Conservation (phyloP, 2,888 invertebrate genomes). For the Boloria euphrosyne region DNA sequence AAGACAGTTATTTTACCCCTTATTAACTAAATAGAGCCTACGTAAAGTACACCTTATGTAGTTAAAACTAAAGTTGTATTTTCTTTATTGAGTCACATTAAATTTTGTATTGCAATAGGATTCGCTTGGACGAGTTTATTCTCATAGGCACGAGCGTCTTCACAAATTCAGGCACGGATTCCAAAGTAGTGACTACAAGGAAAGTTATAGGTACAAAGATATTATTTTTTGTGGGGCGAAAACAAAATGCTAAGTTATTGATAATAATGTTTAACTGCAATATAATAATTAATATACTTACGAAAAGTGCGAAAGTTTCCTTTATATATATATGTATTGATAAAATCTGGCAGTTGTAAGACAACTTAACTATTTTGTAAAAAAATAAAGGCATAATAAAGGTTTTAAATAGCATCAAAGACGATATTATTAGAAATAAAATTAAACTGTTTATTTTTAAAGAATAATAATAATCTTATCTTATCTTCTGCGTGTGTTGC, state of each 20-base stretch:
- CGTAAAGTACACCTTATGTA: not conserved
- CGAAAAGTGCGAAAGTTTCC: too few relatives aligned
- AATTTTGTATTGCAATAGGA: slow-evolving; percentile 8
- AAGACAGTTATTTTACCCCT: slow-evolving; percentile 16
- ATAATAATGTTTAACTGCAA: not conserved
- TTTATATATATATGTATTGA: too few relatives aligned
- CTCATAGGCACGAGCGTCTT: slow-evolving; percentile 17
- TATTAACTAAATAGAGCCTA: not conserved
- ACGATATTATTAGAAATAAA: too few relatives aligned
- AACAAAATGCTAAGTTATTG: not conserved
- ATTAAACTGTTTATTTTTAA: too few relatives aligned
- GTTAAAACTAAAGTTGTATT: not conserved
- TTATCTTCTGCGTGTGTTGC: too few relatives aligned
- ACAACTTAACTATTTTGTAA: too few relatives aligned
- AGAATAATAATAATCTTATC: too few relatives aligned
- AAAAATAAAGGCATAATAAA: too few relatives aligned
- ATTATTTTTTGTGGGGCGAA: not conserved
- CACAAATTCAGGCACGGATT: slow-evolving; percentile 4
- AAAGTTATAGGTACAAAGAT: not conserved
- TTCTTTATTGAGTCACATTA: not conserved
- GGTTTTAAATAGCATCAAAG: too few relatives aligned
- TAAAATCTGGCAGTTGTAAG: too few relatives aligned
- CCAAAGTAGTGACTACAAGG: not conserved
- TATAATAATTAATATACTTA: too few relatives aligned
- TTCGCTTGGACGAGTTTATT: slow-evolving; percentile 8